Base-by-base conservation (phyloP, 64 coral and sea anemone species). In the Porites lutea region DNA sequence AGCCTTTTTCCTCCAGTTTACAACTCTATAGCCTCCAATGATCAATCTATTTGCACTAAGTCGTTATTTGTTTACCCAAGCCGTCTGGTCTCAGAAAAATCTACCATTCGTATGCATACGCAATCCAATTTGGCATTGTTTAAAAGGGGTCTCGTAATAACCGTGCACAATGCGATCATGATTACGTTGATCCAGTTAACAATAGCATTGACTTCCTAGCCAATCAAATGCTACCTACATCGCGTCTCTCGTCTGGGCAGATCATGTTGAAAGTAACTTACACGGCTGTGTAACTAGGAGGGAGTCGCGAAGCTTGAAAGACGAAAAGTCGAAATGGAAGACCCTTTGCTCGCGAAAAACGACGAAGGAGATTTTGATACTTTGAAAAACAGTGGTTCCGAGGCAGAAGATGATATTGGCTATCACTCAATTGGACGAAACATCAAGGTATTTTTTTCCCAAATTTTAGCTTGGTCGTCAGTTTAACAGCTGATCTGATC, bases 361-460 rank as follows among this genome's bases (percentile, higher is more conserved):
- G 81, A 84, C 8, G 81, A 68, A 13, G 1, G 19, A 11, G 62
- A 84, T 5, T 0, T 3, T 51, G 79, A 64, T 64, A 60, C 59
- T n/a, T 82, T 82, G 15, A 84, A 69, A 84, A 43, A 14, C 13
- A 84, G 81, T 14, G 81, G 61, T 21, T 84, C 63, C 12, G 59
- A 63, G 27, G 27, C 27, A 2, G 82, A 93, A 13, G 91, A 93
- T 19, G 91, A 93, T 21, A 79, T 93, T 14, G 91, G 72, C 0
- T 92, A 92, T 46, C 90, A 92, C 6, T 93, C 91, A 6, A 45
- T 93, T 15, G 83, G 82, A 52, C 58, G 73, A 44, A 93, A 93
- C 52, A 93, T 93, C 27, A 93, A 74, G 91, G 91, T 93, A 87
- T 37, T 37, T 37, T 37, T 37, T 37, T 37, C 27, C 27, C 27